Evolutionary conservation across 2,888 invertebrate genomes (phyloP), one percentile per base, ranked within the genome.

Genomic region (Tiphia femorata): DNA sequence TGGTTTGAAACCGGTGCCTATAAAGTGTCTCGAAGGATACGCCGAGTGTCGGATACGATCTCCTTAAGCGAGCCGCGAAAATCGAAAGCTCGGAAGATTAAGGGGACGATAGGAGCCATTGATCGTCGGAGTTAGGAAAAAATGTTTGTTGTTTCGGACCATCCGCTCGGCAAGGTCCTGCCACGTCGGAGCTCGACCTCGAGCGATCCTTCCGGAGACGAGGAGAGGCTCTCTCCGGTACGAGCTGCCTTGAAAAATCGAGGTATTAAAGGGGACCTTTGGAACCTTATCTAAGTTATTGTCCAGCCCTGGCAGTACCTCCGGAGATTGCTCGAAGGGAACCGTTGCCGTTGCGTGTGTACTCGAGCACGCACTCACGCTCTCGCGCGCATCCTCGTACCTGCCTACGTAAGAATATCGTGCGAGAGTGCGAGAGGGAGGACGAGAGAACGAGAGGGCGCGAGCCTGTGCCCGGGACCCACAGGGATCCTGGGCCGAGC

Each of bases 241-340:
- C 48, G 59, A n/a, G 49, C 21, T 51, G 47, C 51, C 58, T 64
- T 67, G 58, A 72, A 70, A 72, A 71, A 66, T 68, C 61, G 58
- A 59, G 60, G 61, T 69, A 70, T 69, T 73, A 66, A 68, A 67
- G 67, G 49, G 68, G 62, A 64, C 59, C 65, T 66, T 62, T 49
- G 62, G 64, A 62, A 54, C 60, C 64, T 75, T 76, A 74, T 76
- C 74, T 72, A 74, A 76, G 67, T 76, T 75, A 76, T 76, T 70
- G 73, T 75, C 57, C 66, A 44, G 50, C n/a, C 57, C 57, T 53
- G 63, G 66, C 65, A 69, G 59, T 73, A 65, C 68, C 66, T 64
- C 62, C 56, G 55, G 59, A 69, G 69, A 71, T 71, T 67, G 57
- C 27, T 55, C 60, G 49, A 56, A 58, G 62, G 55, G 58, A 62